Percentiles rank a stretch among this genome's conserved stretches.
These are phyloP conservation scores for Trochalopteron elliotii DNA, from an alignment of 2,113 vertebrate species.

Conservation along the genomic window DNA sequence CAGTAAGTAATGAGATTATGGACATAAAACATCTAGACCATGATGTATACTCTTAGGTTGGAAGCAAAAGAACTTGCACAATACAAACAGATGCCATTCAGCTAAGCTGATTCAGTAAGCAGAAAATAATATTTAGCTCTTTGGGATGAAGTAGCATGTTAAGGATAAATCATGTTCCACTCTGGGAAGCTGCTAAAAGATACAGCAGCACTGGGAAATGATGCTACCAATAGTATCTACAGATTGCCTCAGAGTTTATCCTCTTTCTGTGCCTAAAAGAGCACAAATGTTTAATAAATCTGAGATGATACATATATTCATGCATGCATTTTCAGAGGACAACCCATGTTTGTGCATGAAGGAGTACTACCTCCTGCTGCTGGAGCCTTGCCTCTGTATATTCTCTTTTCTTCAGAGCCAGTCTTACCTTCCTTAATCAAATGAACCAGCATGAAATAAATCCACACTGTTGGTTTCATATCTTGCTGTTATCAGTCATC, in stretches of 20 bases:
- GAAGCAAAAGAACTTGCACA: background rate
- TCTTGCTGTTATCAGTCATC: background rate
- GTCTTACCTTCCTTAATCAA: background rate
- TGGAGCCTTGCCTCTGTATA: background rate
- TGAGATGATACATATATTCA: background rate
- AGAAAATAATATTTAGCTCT: background rate
- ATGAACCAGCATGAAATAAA: background rate
- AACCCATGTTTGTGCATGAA: background rate
- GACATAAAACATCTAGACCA: background rate
- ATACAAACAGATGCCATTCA: background rate
- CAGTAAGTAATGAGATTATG: background rate
- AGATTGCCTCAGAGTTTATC: background rate
- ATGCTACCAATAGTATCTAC: background rate
- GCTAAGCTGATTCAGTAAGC: background rate
- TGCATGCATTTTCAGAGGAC: background rate
- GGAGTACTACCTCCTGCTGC: background rate
- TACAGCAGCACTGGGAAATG: background rate
- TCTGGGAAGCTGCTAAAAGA: background rate
- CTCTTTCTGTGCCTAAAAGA: background rate
- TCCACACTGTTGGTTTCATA: background rate
- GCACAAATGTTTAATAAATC: background rate
- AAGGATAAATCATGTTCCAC: background rate
- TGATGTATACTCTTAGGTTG: background rate
- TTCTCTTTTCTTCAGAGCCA: background rate
- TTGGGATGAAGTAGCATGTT: background rate